These are phyloP conservation scores for Macroglossus sobrinus DNA, from an alignment of 2,113 vertebrate genomes.

Conservation along the genomic window DNA sequence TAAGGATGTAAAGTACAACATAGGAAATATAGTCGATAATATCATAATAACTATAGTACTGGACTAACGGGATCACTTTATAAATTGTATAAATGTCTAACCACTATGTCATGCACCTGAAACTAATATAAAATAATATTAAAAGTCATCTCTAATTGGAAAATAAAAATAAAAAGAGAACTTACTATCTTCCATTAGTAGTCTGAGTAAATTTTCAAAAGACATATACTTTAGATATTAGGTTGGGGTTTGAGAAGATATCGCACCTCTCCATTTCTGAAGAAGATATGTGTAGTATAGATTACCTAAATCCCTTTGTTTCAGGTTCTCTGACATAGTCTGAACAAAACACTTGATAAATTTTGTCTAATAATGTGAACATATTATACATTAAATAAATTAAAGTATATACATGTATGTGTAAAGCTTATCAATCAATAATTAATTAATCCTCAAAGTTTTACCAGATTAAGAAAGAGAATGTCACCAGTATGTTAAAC, in stretches of 20 bases:
- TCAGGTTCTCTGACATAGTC: background rate
- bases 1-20: too few species aligned
- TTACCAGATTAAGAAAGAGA: background rate
- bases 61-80: too few species aligned
- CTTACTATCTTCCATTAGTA: background rate
- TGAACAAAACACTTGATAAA: background rate
- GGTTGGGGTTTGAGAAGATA: background rate
- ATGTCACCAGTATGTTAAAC: background rate
- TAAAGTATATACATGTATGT: background rate
- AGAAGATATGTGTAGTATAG: background rate
- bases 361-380: background rate
- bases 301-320: background rate
- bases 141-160: too few species aligned
- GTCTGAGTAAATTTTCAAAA: background rate
- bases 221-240: background rate
- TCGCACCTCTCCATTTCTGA: background rate
- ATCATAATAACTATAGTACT: too few species aligned
- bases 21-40: too few species aligned
- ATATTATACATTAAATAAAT: background rate
- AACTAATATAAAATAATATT: too few species aligned
- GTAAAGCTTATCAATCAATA: background rate
- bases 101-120: too few species aligned
- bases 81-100: too few species aligned
- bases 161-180: too few species aligned
- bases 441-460: background rate